Evolutionary conservation across 2,113 vertebrate genomes (phyloP).

Genomic region (Corythaeola cristata): DNA sequence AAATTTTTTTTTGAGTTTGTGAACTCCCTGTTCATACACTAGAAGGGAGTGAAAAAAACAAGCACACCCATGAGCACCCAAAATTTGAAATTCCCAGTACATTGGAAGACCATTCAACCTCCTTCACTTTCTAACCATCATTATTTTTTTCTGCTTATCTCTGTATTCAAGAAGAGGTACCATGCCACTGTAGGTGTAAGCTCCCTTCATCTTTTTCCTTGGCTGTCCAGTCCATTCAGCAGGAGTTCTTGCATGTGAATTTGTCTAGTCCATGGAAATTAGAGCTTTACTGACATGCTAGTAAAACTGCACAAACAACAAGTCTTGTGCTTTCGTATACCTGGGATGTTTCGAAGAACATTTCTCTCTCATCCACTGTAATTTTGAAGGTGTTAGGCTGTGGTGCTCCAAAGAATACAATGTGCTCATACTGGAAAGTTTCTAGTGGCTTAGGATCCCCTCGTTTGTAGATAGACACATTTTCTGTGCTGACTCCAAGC

Average conservation of each 20-base stretch:
- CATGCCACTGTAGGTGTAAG: neutral
- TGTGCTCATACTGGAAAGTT: constrained; percentile 89
- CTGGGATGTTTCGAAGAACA: constrained; percentile 92
- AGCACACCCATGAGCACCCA: neutral
- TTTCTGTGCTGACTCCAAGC: constrained; percentile 87
- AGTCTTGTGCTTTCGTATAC: constrained; percentile 54
- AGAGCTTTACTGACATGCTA: neutral
- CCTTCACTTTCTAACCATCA: neutral
- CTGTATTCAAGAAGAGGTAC: neutral
- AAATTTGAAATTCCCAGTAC: neutral
- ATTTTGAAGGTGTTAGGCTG: constrained; percentile 90
- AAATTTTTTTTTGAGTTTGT: neutral
- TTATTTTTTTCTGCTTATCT: neutral
- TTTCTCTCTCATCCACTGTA: constrained; percentile 91
- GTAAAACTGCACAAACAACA: neutral
- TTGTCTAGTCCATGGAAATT: neutral
- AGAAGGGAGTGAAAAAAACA: neutral
- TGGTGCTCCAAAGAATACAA: constrained; percentile 87
- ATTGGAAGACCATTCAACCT: neutral
- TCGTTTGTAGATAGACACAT: constrained; percentile 86
- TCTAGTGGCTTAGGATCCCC: constrained; percentile 87
- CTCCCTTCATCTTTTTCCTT: neutral
- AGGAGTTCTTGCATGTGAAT: neutral
- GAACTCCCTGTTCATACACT: neutral
- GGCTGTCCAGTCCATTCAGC: neutral